Base-by-base conservation (phyloP, 2,888 invertebrate species). In the Microplitis deprimator region DNA sequence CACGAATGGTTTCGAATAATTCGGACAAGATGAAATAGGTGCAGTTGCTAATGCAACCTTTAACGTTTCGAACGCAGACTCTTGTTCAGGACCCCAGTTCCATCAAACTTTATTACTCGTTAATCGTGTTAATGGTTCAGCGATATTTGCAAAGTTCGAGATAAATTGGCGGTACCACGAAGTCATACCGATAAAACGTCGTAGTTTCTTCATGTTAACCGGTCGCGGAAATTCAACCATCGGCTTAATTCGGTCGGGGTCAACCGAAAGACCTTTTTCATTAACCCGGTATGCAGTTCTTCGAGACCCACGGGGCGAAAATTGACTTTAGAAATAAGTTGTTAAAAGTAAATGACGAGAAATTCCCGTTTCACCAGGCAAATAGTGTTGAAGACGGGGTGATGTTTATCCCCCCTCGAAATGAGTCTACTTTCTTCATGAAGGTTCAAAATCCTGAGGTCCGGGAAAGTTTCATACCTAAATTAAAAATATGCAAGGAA, bases 91-190 rank as follows among this genome's bases (percentile, higher is more conserved):
- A 0, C 10, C 20, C 81, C 81, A 80, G 0, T 7, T 50, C 65
- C 67, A 80, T 1, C 50, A 5, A 6, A 40, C 20, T 60, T 38
- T 70, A 38, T 80, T 82, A 62, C 80, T 79, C 1, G 83, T 61
- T 2, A 86, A 71, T 1, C 76, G 16, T 6, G 80, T 84, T 3
- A 86, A 73, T 0, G 84, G 83, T 13, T 78, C 81, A 0, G 79
- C 75, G 3, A 81, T 41, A 0, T 80, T 78, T 0, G 84, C 79
- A 41, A 83, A 83, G 40, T 85, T 74, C 0, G 78, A 77, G 0
- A 86, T 79, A 68, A 84, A 86, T 0, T 82, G 80, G 0, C 85
- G 79, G 70, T 87, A 88, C 85, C 86, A 88, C 0, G 82, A 82
- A 0, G 80, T 79, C 76, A 87, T 76, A 0, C 87, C 87, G 0